A percentile compares a stretch with the other conserved stretches of the same genome.
These are phyloP conservation scores for Paelopatides confundens DNA, from an alignment of 53 echinoderm and acorn worm genomes.

Conservation along the genomic window DNA sequence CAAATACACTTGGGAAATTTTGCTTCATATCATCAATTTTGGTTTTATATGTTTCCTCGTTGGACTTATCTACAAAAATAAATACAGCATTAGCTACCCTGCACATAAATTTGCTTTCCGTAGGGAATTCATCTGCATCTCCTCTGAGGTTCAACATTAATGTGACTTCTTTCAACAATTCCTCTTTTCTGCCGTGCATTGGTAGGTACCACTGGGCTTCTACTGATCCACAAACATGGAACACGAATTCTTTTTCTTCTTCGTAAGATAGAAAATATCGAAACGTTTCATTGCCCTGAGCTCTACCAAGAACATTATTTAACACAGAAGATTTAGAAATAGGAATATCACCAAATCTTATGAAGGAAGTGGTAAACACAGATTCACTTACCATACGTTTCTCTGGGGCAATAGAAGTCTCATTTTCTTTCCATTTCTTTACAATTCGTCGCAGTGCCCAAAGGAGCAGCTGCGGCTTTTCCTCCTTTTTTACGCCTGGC, in stretches of 20 bases:
- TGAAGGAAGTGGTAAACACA: neutral
- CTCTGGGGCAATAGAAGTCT: neutral
- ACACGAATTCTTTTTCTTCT: neutral
- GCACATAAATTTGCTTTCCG: neutral
- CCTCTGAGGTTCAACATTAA: neutral
- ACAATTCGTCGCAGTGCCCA: neutral
- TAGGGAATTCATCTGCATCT: neutral
- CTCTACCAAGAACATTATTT: neutral
- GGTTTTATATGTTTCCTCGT: neutral
- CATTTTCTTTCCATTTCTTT: neutral
- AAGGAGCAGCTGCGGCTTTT: neutral
- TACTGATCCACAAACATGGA: neutral
- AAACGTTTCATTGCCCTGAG: neutral
- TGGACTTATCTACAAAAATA: neutral
- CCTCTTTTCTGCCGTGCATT: neutral
- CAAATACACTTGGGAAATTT: neutral
- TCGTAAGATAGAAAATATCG: neutral
- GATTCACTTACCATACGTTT: neutral
- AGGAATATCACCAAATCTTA: neutral
- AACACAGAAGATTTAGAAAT: neutral
- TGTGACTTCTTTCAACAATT: neutral
- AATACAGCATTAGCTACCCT: neutral
- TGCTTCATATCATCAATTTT: neutral
- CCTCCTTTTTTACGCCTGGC: neutral
- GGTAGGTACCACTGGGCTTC: constrained; percentile 3